Evolutionary conservation across 2,797 vertebrate genomes (phyloP), one percentile per base, ranked within the genome.

Genomic region (Cyclopterus lumpus): DNA sequence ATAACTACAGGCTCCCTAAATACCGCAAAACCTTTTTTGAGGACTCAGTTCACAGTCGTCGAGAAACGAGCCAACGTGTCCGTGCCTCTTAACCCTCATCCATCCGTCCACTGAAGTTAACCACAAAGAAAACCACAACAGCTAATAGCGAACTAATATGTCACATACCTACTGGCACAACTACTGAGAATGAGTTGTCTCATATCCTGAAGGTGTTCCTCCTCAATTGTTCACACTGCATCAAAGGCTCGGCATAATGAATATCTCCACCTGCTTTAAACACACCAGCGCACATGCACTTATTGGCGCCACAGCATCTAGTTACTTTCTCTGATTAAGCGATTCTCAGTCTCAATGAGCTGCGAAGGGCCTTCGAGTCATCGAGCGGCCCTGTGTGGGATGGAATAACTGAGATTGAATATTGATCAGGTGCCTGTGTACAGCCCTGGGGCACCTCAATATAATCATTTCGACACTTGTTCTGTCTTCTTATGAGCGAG

Each of bases 321-420:
- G 88, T 84, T 88, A 81, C 81, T 82, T 55, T 84, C 73, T 76
- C 74, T 83, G 86, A 93, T 91, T 75, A 90, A 89, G 83, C 55
- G 80, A 80, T 86, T 79, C 81, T 67, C 66, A 7, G 53, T 73
- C 69, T 78, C 48, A 28, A 7, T 20, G 54, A 84, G 83, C 72
- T 15, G 75, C 32, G 26, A 34, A 7, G 6, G 67, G 77, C 78
- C 74, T 75, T 67, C 70, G 81, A 81, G 85, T 72, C 86, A 76
- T 58, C 36, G 71, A 85, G 74, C 80, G 42, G 80, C 73, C 18
- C 69, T 22, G 79, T 86, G 89, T 60, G 65, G 75, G 77, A 82
- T 75, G 86, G 88, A 90, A 92, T 86, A 88, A 91, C 72, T 72
- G 77, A 81, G 89, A 93, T 89, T 90, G 92, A 91, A 91, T 92